These are phyloP conservation scores for Stenichneumon culpator DNA, from an alignment of 2,888 invertebrate species.

Conservation along the genomic window DNA sequence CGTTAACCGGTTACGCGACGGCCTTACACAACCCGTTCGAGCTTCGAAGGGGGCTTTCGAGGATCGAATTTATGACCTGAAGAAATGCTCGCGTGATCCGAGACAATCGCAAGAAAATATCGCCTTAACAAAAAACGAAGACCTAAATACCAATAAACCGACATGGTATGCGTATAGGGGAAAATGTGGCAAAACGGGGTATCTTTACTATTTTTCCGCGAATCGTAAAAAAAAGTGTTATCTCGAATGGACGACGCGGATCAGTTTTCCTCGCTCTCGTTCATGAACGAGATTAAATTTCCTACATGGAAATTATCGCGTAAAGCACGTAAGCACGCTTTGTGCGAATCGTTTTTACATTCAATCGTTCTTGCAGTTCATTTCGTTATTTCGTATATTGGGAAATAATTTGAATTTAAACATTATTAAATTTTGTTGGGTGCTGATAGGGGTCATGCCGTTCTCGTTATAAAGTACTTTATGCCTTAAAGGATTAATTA, in stretches of 20 bases:
- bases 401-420: too few species aligned
- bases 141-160: background rate
- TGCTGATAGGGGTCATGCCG: background rate
- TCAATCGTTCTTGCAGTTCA: too few species aligned
- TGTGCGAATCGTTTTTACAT: too few species aligned
- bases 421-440: too few species aligned
- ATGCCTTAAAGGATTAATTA: background rate
- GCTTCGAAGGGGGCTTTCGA: background rate
- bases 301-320: too few species aligned
- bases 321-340: too few species aligned
- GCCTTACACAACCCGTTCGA: constrained; percentile 55
- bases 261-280: too few species aligned
- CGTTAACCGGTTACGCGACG: constrained; percentile 62
- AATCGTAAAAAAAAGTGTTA: background rate
- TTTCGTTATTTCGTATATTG: too few species aligned
- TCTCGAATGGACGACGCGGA: too few species aligned
- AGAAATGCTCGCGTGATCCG: constrained; percentile 16
- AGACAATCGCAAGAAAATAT: constrained; percentile 19
- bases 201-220: background rate
- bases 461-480: background rate
- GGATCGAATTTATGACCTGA: constrained; percentile 33
- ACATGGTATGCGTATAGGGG: background rate
- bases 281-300: too few species aligned
- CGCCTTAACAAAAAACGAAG: background rate
- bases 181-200: background rate